Evolutionary conservation across 2,113 vertebrate genomes (phyloP), one percentile per base, ranked within the genome.

Genomic region (Misgurnus mizolepis): DNA sequence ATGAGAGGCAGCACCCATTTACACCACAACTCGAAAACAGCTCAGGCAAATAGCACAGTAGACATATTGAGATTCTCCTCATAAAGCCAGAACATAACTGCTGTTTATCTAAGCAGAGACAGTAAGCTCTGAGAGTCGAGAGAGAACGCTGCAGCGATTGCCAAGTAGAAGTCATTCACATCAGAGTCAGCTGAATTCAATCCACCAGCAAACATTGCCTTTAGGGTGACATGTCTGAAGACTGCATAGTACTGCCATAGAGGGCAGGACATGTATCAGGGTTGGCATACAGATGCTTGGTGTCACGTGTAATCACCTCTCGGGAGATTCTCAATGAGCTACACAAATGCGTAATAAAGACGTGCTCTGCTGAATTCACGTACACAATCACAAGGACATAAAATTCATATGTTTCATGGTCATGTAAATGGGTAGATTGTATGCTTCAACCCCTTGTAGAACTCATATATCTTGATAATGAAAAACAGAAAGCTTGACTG

Each of bases 181-280:
- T 55, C 41, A 14, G 22, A 76, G 45, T 41, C 56, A 60, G 39
- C 27, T 61, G 50, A 18, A 39, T 79, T 53, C 55, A 73, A 60
- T 39, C 45, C 27, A 41, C 76, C 45, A 68, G 45, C 72, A 68
- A 61, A 64, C 60, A 76, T 45, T 66, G 60, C 41, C 82, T 66
- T n/a, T 17, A 77, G 78, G 27, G 64, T 80, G 67, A 71, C 78
- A 80, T 66, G 39, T 56, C n/a, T 67, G 76, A 85, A 68, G 76
- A 71, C 40, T 66, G 66, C 45, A 69, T 62, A 34, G 27, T 34
- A 53, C 45, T 56, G 65, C 49, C 14, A 50, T 34, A 22, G 64
- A 43, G 72, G 64, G 43, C 39, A 49, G 65, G 39, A 60, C 41
- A 67, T 55, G 22, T 34, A 60, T 34, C 47, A 55, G 77, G 49